Conservation (phyloP, 1,140 invertebrate species). For the Hypsibius dujardini region DNA sequence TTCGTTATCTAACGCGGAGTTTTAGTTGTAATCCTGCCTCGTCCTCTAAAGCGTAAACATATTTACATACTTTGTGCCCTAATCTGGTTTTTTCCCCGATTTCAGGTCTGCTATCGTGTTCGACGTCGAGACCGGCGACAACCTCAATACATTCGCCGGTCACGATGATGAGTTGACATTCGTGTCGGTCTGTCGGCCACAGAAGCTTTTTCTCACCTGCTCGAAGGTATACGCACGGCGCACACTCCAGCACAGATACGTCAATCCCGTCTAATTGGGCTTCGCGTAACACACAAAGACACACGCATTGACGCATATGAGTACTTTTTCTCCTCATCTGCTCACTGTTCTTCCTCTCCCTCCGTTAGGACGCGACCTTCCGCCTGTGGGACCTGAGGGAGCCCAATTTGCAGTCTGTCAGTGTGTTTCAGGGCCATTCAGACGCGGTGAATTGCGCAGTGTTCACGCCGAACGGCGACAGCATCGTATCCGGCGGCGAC, state of each 20-base stretch:
- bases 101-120: conserved; percentile 88
- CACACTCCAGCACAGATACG: too few relatives aligned
- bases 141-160: conserved; percentile 51
- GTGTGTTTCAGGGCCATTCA: conserved; percentile 93
- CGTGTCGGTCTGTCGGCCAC: conserved; percentile 66
- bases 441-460: conserved; percentile 93
- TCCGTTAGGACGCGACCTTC: conserved; percentile 93
- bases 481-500: conserved; percentile 90
- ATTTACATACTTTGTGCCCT: too few relatives aligned
- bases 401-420: conserved; percentile 68
- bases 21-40: too few relatives aligned
- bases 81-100: too few relatives aligned
- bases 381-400: conserved; percentile 93
- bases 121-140: conserved; percentile 81
- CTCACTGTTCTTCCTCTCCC: too few relatives aligned
- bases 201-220: conserved; percentile 80
- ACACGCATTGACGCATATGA: too few relatives aligned
- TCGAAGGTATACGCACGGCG: too few relatives aligned
- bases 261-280: too few relatives aligned
- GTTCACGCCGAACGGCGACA: conserved; percentile 70
- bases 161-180: conserved; percentile 92
- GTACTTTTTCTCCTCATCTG: too few relatives aligned
- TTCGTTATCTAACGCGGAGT: too few relatives aligned
- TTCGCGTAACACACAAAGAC: too few relatives aligned
- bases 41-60: too few relatives aligned